Conservation (phyloP, 2,888 invertebrate genomes). For the Odontocolon sp. region DNA sequence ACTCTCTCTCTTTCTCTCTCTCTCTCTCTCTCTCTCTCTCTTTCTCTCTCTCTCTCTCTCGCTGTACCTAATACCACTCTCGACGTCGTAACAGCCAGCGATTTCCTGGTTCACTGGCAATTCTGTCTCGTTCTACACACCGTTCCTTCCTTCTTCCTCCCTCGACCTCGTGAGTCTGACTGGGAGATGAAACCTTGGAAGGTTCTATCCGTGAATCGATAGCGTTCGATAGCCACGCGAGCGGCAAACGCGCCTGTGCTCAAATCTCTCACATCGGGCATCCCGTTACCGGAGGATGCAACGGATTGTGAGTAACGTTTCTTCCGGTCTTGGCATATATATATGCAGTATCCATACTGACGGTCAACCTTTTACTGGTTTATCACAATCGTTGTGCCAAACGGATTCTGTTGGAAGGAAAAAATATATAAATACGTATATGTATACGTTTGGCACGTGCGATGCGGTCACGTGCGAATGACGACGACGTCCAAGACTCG, state of each 20-base stretch:
- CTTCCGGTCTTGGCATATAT: constrained; percentile 51
- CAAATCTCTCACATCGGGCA: neutral
- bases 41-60: constrained; percentile 1
- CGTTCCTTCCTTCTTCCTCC: constrained; percentile 53
- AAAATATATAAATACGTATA: no score
- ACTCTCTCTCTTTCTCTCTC: no score
- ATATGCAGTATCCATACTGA: no score
- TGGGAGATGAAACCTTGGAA: constrained; percentile 24
- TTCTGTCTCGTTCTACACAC: constrained; percentile 22
- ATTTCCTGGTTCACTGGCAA: constrained; percentile 54
- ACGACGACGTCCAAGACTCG: constrained; percentile 11
- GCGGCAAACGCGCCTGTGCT: constrained; percentile 14
- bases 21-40: constrained; percentile 16
- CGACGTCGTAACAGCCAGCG: constrained; percentile 49
- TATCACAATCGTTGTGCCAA: no score
- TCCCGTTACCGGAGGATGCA: constrained; percentile 29
- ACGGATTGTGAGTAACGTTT: constrained; percentile 36
- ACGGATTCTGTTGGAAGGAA: no score
- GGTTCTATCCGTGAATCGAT: constrained; percentile 49
- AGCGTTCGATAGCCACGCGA: constrained; percentile 55
- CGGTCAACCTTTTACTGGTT: no score
- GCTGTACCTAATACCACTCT: constrained; percentile 39
- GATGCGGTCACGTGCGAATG: constrained; percentile 12
- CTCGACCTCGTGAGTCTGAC: constrained; percentile 20
- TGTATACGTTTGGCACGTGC: no score